Base-by-base conservation (phyloP, 2,113 vertebrate genomes). In the Centrocercus urophasianus region DNA sequence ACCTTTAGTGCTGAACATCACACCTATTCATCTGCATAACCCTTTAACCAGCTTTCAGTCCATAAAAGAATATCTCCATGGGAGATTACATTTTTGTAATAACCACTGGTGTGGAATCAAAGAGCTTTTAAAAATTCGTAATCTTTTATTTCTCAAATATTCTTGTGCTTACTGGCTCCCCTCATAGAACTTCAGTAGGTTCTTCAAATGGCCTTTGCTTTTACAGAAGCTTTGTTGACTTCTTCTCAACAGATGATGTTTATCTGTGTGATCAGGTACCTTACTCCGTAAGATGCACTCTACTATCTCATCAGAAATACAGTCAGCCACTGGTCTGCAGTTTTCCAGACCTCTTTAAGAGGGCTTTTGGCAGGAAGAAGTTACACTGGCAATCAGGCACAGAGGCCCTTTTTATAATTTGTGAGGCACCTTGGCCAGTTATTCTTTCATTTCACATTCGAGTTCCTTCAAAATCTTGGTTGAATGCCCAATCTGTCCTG, bases 381-480 rank as follows among this genome's bases (percentile, higher is more conserved):
- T 83, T 83, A 63, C 24, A 36, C 30, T 48, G 38, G 28, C 38
- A 88, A 43, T 50, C 38, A 64, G 77, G 61, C 70, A 75, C 5
- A 64, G 38, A 11, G 28, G 19, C 38, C 7, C 0, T 38, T 92
- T 83, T 73, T 56, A 71, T 32, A 84, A 86, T 89, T 81, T 67
- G 57, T 86, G 83, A 84, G 38, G 56, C 47, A 90, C 66, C 8
- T 60, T 83, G 73, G 77, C 69, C 78, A 86, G 42, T 24, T 74
- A 56, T 71, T 81, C 64, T 57, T 24, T 60, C 83, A 73, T 63
- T 92, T 77, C 34, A 52, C 17, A 16, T 71, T 56, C 66, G 43
- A 89, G 22, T 56, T 91, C 73, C 80, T 90, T 71, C 91, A 95
- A 90, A 90, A 82, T 57, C 36, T 38, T 92, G 73, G 43, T 12